These are phyloP conservation scores for Botia almorhae DNA, from an alignment of 2,797 vertebrate genomes.

Conservation along the genomic window DNA sequence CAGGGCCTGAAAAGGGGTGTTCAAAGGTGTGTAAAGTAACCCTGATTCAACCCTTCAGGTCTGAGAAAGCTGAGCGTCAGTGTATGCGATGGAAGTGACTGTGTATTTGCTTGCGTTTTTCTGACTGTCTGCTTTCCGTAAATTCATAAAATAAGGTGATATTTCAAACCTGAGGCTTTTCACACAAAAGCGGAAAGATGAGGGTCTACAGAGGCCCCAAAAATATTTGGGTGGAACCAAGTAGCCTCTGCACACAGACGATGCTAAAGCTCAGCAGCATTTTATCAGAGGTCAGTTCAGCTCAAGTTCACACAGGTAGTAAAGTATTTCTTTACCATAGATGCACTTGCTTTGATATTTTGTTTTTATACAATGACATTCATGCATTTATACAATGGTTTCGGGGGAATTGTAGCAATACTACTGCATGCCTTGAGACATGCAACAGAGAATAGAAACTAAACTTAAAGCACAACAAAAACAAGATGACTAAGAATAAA, in stretches of 20 bases:
- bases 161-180: background rate
- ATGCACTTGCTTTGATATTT: background rate
- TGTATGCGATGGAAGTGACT: background rate
- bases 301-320: background rate
- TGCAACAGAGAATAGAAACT: background rate
- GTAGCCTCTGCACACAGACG: background rate
- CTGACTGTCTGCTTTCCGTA: background rate
- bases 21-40: slow-evolving; percentile 58
- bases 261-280: background rate
- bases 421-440: background rate
- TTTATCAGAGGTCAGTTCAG: background rate
- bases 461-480: background rate
- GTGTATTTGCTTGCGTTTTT: background rate
- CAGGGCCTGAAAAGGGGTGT: slow-evolving; percentile 50
- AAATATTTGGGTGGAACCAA: background rate
- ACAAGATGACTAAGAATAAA: background rate
- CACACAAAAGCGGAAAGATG: background rate
- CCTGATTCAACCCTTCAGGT: slow-evolving; percentile 28
- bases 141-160: background rate
- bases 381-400: too few species aligned
- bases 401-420: background rate
- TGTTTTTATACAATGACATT: too few species aligned
- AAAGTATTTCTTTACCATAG: background rate
- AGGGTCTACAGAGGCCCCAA: background rate
- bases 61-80: slow-evolving; percentile 48